phyloP scores from a whole-genome alignment of 2,113 vertebrate genomes.

The Barnardius zonarius region DNA sequence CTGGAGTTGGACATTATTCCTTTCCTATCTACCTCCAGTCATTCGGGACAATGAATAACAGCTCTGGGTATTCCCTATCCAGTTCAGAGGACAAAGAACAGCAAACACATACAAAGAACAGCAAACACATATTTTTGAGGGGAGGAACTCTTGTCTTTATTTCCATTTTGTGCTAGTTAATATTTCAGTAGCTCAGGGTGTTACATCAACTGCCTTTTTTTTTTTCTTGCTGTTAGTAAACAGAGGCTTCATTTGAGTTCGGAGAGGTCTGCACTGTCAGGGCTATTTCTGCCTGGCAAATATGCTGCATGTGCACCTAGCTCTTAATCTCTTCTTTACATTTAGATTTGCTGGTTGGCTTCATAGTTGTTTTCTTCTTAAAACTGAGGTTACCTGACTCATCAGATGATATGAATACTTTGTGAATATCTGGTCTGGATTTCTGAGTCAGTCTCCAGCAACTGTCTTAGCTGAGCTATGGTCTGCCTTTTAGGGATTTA shows the following conservation, averaged over 20 bases:
- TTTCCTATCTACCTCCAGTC: not conserved
- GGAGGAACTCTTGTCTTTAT: not conserved
- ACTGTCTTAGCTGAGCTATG: not conserved
- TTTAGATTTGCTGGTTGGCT: not conserved
- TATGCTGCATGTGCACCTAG: not conserved
- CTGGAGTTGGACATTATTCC: not conserved
- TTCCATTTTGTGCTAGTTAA: not conserved
- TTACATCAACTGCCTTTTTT: not conserved
- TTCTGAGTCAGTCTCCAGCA: not conserved
- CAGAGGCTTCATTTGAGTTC: not conserved
- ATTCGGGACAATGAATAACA: not conserved
- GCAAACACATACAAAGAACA: not conserved
- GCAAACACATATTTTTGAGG: not conserved
- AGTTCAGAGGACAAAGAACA: not conserved
- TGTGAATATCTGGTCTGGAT: not conserved
- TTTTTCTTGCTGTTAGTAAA: not conserved
- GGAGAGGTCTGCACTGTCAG: not conserved
- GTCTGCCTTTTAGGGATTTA: not conserved
- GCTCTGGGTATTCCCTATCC: not conserved
- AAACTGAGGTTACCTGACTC: not conserved
- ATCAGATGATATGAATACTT: not conserved
- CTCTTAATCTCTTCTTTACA: not conserved
- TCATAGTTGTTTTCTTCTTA: not conserved
- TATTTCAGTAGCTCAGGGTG: not conserved
- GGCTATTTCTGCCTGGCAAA: not conserved